These are phyloP conservation scores for Carabus problematicus DNA, from an alignment of 2,888 invertebrate genomes.

Conservation along the genomic window DNA sequence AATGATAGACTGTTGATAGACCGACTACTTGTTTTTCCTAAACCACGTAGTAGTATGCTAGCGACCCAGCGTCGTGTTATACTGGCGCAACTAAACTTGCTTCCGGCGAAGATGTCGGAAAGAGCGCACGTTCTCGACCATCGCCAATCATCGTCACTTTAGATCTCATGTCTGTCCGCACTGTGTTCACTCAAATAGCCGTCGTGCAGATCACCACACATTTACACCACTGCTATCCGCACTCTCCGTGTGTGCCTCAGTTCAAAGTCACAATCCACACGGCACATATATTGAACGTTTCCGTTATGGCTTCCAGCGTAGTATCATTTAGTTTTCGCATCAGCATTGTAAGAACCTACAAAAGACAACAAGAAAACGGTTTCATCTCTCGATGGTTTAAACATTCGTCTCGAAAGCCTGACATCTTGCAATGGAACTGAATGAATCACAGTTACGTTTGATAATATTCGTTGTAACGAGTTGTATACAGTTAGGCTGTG, in stretches of 20 bases:
- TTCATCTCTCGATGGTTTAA: neutral
- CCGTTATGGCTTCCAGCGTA: constrained; percentile 4
- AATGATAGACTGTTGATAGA: neutral
- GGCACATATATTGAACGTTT: no score
- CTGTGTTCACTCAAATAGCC: constrained; percentile 12
- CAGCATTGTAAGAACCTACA: constrained; percentile 14
- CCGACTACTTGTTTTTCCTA: neutral
- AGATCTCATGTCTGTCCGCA: constrained; percentile 44
- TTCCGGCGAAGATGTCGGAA: constrained; percentile 48
- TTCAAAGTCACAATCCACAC: constrained; percentile 19
- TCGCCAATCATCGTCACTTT: constrained; percentile 50
- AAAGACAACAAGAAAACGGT: constrained; percentile 1
- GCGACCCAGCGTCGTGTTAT: neutral
- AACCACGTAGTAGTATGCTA: neutral
- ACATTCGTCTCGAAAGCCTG: neutral
- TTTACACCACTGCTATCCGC: constrained; percentile 11
- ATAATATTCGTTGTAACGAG: no score
- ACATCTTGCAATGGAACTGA: constrained; percentile 4
- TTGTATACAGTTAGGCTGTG: no score
- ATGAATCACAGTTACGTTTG: neutral
- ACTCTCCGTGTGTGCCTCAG: constrained; percentile 25
- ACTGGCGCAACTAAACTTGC: neutral
- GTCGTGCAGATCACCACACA: neutral
- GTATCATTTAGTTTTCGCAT: neutral
- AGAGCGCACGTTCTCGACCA: constrained; percentile 54